phyloP scores from a whole-genome alignment of 2,888 invertebrate genomes.

The Melolontha melolontha region DNA sequence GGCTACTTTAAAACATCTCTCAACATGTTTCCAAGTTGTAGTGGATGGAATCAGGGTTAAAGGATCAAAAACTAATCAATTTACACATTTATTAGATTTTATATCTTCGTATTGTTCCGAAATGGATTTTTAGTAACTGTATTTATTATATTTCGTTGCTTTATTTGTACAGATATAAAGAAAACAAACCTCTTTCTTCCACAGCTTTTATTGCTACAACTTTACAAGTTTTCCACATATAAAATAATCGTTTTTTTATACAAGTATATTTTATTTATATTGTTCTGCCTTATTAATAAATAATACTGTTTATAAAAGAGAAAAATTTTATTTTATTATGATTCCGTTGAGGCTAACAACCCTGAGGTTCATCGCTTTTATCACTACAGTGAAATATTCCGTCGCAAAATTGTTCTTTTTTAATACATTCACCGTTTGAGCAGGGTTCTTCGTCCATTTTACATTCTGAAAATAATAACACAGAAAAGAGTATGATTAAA shows the following conservation, averaged over 20 bases:
- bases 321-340: constrained; percentile 5
- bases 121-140: constrained; percentile 40
- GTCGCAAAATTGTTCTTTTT: constrained; percentile 73
- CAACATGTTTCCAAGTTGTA: constrained; percentile 52
- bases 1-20: constrained; percentile 52
- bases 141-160: constrained; percentile 14
- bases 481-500: constrained; percentile 54
- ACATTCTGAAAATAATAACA: constrained; percentile 63
- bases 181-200: constrained; percentile 6
- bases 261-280: constrained; percentile 26
- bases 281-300: constrained; percentile 6
- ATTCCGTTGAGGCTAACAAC: constrained; percentile 59
- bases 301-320: constrained; percentile 24
- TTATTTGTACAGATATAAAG: constrained; percentile 2
- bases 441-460: constrained; percentile 69
- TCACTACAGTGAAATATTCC: constrained; percentile 76
- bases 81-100: constrained; percentile 56
- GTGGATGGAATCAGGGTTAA: constrained; percentile 48
- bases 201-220: constrained; percentile 33
- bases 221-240: not conserved
- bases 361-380: constrained; percentile 75
- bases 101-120: constrained; percentile 56
- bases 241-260: constrained; percentile 21
- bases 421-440: constrained; percentile 74
- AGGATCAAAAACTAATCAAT: constrained; percentile 49